These are phyloP conservation scores for Synodontis membranacea DNA, from an alignment of 2,113 vertebrate species.

Conservation along the genomic window DNA sequence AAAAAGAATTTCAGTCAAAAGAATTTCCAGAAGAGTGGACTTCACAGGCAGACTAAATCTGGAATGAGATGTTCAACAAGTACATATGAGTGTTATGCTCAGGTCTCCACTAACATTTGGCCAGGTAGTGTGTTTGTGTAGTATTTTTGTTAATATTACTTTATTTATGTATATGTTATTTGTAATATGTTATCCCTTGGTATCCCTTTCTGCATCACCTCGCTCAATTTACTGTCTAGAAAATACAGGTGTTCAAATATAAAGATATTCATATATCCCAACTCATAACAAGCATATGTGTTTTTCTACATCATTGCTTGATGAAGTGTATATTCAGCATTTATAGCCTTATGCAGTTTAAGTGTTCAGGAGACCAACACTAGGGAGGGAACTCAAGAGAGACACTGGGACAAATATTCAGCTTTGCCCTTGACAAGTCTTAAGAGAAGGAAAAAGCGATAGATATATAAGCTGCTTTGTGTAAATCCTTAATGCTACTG, in stretches of 20 bases:
- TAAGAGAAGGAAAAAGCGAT: slow-evolving; percentile 8
- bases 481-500: slow-evolving; percentile 37
- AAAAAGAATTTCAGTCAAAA: no score
- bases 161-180: not conserved
- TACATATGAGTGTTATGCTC: not conserved
- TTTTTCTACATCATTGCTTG: not conserved
- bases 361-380: not conserved
- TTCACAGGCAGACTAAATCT: no score
- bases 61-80: no score
- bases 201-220: not conserved
- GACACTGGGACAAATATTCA: slow-evolving; percentile 30
- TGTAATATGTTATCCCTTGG: not conserved
- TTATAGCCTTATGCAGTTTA: not conserved
- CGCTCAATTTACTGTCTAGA: not conserved
- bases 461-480: slow-evolving; percentile 48
- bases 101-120: not conserved
- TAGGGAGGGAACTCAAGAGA: slow-evolving; percentile 24
- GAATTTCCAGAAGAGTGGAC: not conserved
- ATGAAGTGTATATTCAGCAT: not conserved
- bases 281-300: not conserved
- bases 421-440: not conserved
- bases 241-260: not conserved
- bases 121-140: not conserved
- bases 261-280: not conserved
- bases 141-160: not conserved